These are phyloP conservation scores for Acanthisitta chloris DNA, from an alignment of 2,113 vertebrate genomes.

Conservation along the genomic window DNA sequence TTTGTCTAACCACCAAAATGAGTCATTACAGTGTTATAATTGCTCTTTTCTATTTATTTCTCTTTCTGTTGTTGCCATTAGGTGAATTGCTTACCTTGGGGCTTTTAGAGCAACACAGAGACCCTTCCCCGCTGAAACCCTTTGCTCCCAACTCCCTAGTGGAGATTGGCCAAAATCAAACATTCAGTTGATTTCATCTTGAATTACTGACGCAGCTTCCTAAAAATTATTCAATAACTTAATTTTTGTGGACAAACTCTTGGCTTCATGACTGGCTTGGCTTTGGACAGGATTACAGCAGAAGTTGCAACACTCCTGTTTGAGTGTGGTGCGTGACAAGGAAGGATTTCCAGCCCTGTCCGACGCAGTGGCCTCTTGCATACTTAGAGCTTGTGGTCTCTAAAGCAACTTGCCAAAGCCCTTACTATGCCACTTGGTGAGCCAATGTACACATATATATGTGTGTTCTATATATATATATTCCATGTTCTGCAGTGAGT, in stretches of 20 bases:
- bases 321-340: neutral
- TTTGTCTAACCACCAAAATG: neutral
- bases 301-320: neutral
- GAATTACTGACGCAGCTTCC: neutral
- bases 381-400: neutral
- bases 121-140: neutral
- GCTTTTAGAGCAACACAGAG: neutral
- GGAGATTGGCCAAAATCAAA: neutral
- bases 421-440: neutral
- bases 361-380: neutral
- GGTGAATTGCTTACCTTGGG: neutral
- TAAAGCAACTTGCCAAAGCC: neutral
- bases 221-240: neutral
- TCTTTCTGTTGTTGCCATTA: neutral
- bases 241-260: neutral
- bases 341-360: neutral
- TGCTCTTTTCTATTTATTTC: slow-evolving; percentile 25
- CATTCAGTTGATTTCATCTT: neutral
- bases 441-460: no score
- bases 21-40: neutral
- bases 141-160: neutral
- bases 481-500: neutral
- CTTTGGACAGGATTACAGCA: neutral
- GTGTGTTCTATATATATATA: neutral
- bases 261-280: neutral